phyloP scores from a whole-genome alignment of 2,888 invertebrate species.

The Parascotia fuliginaria region DNA sequence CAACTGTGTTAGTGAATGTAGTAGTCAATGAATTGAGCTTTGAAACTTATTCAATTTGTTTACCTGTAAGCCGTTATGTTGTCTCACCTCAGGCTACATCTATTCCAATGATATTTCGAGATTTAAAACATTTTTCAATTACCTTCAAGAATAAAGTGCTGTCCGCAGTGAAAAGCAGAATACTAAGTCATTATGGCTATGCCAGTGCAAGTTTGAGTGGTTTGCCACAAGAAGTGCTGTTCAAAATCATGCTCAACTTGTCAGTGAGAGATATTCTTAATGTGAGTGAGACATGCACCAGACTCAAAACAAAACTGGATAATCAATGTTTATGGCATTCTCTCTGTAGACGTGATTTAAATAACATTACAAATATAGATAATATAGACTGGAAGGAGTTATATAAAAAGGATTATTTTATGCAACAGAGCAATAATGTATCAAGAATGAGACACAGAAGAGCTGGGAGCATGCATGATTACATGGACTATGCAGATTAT shows the following conservation, averaged over 20 bases:
- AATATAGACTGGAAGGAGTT: slow-evolving; percentile 58
- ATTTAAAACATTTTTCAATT: slow-evolving; percentile 75
- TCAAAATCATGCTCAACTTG: slow-evolving; percentile 62
- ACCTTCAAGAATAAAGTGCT: slow-evolving; percentile 84
- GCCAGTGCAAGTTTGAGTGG: slow-evolving; percentile 77
- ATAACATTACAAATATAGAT: slow-evolving; percentile 34
- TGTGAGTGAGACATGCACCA: slow-evolving; percentile 64
- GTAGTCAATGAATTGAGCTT: slow-evolving; percentile 59
- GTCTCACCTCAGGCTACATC: slow-evolving; percentile 65
- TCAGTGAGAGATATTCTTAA: slow-evolving; percentile 60
- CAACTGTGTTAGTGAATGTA: slow-evolving; percentile 66
- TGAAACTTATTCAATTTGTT: slow-evolving; percentile 74
- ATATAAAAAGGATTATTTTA: slow-evolving; percentile 57
- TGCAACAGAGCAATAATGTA: slow-evolving; percentile 39
- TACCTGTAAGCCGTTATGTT: slow-evolving; percentile 72
- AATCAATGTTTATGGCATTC: slow-evolving; percentile 70
- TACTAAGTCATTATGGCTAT: slow-evolving; percentile 78
- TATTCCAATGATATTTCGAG: slow-evolving; percentile 69
- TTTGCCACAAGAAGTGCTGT: slow-evolving; percentile 73
- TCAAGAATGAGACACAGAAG: slow-evolving; percentile 27
- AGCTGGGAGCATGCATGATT: slow-evolving; percentile 64
- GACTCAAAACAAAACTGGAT: slow-evolving; percentile 56
- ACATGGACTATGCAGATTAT: slow-evolving; percentile 70
- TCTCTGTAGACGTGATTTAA: slow-evolving; percentile 67
- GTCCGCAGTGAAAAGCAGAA: slow-evolving; percentile 83